Conservation (phyloP, 2,113 vertebrate species). For the Hippocampus comes region DNA sequence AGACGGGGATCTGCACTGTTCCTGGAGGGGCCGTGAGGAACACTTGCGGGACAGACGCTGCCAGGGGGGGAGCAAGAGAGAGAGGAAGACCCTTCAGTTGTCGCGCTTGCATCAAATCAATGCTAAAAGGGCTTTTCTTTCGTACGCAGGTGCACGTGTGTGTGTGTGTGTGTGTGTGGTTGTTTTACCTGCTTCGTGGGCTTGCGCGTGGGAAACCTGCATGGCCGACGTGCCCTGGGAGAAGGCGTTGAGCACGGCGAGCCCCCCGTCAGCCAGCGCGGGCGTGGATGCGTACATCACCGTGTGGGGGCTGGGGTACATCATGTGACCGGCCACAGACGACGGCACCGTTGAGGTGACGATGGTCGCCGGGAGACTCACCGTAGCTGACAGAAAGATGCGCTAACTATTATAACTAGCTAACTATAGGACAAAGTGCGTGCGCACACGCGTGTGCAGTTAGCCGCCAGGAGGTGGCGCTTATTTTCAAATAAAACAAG, state of each 20-base stretch:
- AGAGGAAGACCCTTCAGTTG: background rate
- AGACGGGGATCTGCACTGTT: constrained; percentile 95
- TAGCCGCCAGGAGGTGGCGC: constrained; percentile 50
- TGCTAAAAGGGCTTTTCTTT: no score
- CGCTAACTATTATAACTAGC: no score
- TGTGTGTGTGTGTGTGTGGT: background rate
- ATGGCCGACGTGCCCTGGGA: constrained; percentile 87
- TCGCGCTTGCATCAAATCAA: background rate
- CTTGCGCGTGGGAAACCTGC: constrained; percentile 92
- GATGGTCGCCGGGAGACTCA: constrained; percentile 96
- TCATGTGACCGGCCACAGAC: constrained; percentile 95
- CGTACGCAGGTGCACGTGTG: no score
- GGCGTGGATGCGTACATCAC: constrained; percentile 96
- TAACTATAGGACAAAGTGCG: constrained; percentile 1
- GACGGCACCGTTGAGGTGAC: constrained; percentile 94
- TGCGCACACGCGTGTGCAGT: background rate
- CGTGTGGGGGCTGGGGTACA: constrained; percentile 93
- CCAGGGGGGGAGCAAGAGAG: constrained; percentile 48
- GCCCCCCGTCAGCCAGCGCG: constrained; percentile 82
- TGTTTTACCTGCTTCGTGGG: constrained; percentile 84
- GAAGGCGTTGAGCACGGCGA: constrained; percentile 96
- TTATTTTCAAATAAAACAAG: background rate
- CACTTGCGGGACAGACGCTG: constrained; percentile 86
- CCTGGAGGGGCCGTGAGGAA: constrained; percentile 92
- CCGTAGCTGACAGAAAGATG: constrained; percentile 59